Conservation (phyloP, 2,113 vertebrate genomes). For the Chroicocephalus ridibundus region DNA sequence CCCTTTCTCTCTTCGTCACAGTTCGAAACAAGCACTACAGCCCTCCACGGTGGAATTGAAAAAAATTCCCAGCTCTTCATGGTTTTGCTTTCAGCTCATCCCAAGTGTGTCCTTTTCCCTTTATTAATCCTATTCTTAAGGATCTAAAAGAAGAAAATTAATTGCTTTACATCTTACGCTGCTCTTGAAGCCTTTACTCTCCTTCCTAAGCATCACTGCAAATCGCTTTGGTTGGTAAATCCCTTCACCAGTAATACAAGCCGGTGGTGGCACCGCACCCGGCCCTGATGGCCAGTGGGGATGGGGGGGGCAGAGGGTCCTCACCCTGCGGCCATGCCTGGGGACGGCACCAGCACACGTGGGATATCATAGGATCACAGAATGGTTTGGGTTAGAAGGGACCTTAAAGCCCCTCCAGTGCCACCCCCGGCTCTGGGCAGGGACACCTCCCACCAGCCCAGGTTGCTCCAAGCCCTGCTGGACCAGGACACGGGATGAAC, state of each 20-base stretch:
- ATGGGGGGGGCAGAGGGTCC: not conserved
- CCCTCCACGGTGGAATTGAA: not conserved
- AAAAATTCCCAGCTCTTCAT: not conserved
- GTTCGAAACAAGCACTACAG: not conserved
- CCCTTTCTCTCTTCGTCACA: not conserved
- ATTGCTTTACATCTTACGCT: not conserved
- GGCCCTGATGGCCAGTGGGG: too few relatives aligned
- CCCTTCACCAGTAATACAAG: not conserved
- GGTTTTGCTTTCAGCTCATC: not conserved
- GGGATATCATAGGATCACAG: not conserved
- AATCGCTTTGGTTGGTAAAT: not conserved
- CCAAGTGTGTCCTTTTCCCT: not conserved
- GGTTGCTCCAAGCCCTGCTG: not conserved
- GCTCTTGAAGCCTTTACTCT: not conserved
- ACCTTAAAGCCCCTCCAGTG: not conserved
- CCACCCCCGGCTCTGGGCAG: not conserved
- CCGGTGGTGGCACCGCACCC: not conserved
- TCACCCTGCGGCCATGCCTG: not conserved
- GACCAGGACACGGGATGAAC: not conserved
- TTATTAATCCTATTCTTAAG: not conserved
- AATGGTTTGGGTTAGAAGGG: not conserved
- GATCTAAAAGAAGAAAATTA: not conserved
- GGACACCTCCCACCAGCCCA: not conserved
- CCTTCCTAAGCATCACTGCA: too few relatives aligned
- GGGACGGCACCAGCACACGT: fast-evolving